Base-by-base conservation (phyloP, 2,113 vertebrate genomes). In the Apistogramma diplotaenia region DNA sequence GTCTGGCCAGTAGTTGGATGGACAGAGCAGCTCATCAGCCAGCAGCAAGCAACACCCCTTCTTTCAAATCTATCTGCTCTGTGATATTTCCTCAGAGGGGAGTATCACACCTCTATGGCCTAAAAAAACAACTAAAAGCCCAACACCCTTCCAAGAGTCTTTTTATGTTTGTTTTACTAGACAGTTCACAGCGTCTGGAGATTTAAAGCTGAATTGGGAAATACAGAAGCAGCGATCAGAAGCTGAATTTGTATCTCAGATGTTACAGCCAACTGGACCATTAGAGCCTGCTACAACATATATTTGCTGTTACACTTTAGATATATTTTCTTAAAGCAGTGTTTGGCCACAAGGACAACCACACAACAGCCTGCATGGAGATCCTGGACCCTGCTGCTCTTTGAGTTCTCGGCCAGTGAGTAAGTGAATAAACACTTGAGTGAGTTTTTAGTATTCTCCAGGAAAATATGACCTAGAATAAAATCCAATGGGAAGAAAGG, bases 381-480 rank as follows among this genome's bases (percentile, higher is more conserved):
- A 56, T 73, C 37, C 33, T 37, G 51, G 31, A 54, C n/a, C 5
- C 8, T 73, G 8, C 18, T 23, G 15, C 16, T 43, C 23, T 19
- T 15, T 57, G 55, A 15, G 21, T 25, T 13, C 11, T 33, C 19
- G 43, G 43, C 13, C 43, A 16, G 16, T 29, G 16, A 29, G 27
- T 49, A 29, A 29, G 40, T 70, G 5, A 29, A n/a, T 49, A 29
- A 31, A 70, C 25, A 25, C 49, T 70, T 29, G 16, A 70, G 65
- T 51, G 43, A 27, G 43, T 70, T 51, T n/a, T 49, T 70, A 19
- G 65, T 51, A 27, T 58, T 75, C 40, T 7, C 9, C 27, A 62
- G 5, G 12, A 65, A 86, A 85, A 77, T 54, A 46, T 73, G 49
- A 73, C 13, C 55, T 83, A 25, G 15, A 79, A 61, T 79, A n/a